These are phyloP conservation scores for Megaceryle maxima DNA, from an alignment of 2,113 vertebrate genomes.

Conservation along the genomic window DNA sequence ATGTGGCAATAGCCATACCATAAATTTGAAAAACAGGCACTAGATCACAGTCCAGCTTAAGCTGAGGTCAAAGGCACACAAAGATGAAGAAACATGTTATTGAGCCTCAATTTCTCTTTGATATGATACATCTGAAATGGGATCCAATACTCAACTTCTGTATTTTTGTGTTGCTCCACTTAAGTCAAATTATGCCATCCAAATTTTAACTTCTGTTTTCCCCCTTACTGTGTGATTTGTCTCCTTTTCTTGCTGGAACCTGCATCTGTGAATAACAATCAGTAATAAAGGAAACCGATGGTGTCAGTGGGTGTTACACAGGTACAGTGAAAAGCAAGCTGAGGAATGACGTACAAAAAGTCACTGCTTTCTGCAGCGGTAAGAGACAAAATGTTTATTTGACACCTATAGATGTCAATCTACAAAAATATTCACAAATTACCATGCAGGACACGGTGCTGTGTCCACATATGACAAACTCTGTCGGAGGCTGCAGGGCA, in stretches of 20 bases:
- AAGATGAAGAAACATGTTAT: neutral
- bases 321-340: neutral
- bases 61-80: neutral
- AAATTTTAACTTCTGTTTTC: neutral
- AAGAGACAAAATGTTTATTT: neutral
- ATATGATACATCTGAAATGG: neutral
- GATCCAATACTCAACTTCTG: neutral
- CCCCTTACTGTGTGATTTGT: neutral
- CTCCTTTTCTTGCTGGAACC: neutral
- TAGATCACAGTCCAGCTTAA: neutral
- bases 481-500: neutral
- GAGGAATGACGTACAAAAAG: neutral
- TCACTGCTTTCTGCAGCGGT: neutral
- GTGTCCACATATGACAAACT: neutral
- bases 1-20: neutral
- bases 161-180: neutral
- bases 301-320: neutral
- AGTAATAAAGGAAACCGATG: neutral
- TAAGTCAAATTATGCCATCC: neutral
- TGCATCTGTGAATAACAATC: neutral
- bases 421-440: neutral
- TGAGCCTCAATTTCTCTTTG: neutral
- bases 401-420: neutral
- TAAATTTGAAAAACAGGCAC: neutral
- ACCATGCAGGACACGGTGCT: neutral